phyloP scores from a whole-genome alignment of 2,888 invertebrate genomes.

The Lycophotia porphyrea region DNA sequence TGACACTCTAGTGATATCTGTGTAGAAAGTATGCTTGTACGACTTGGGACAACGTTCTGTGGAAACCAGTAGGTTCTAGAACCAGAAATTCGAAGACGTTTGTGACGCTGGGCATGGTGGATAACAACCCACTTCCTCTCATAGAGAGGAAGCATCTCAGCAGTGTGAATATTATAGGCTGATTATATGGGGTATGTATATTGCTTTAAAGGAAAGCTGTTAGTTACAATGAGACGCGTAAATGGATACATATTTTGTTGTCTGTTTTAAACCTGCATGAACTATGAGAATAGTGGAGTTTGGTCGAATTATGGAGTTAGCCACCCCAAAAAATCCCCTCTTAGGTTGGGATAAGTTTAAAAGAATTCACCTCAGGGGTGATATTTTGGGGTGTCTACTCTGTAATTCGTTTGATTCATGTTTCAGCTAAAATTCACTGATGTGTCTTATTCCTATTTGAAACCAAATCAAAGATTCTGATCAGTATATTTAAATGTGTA shows the following conservation, averaged over 20 bases:
- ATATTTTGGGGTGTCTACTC: not conserved
- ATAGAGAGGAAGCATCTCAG: not conserved
- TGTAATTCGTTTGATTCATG: not conserved
- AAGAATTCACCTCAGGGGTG: not conserved
- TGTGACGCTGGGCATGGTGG: not conserved
- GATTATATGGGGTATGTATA: not conserved
- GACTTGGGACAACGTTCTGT: not conserved
- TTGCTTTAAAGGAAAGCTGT: not conserved
- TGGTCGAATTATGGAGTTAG: not conserved
- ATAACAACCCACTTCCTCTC: not conserved
- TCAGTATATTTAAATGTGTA: not conserved
- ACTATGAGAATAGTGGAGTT: not conserved
- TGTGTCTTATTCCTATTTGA: not conserved
- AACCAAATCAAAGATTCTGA: not conserved
- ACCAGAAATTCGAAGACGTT: not conserved
- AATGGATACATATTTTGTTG: conserved; percentile 13
- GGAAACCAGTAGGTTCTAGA: not conserved
- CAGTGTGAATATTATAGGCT: not conserved
- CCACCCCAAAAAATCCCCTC: too few species aligned
- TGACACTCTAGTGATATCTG: conserved; percentile 40
- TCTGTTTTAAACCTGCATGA: not conserved
- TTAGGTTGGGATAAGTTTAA: not conserved
- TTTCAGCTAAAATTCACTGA: not conserved
- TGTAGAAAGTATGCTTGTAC: conserved; percentile 52
- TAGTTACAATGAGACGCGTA: not conserved